A percentile compares a stretch with the other conserved stretches of the same genome.
Evolutionary conservation across 2,888 invertebrate genomes (phyloP).

Genomic region (Drosophila koepferae): DNA sequence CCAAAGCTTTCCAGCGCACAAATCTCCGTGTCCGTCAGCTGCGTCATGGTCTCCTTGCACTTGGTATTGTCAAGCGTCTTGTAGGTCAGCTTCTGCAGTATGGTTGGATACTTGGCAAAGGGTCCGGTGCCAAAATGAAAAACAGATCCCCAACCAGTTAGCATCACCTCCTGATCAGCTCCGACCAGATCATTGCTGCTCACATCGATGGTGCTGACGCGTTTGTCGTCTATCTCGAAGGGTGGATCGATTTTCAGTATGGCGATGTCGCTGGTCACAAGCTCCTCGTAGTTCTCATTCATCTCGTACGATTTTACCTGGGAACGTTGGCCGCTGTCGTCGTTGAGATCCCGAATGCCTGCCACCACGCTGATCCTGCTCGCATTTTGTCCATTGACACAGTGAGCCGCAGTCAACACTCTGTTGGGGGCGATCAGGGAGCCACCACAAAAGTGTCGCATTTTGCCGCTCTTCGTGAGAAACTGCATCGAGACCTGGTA

Average conservation of each 20-base stretch:
- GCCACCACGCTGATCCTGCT: conserved; percentile 76
- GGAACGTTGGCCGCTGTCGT: conserved; percentile 70
- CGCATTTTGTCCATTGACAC: conserved; percentile 82
- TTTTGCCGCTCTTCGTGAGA: conserved; percentile 63
- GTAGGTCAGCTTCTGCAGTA: conserved; percentile 80
- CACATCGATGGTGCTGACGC: conserved; percentile 85
- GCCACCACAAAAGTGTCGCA: conserved; percentile 84
- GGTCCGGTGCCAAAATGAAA: conserved; percentile 82
- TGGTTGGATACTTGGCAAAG: conserved; percentile 79
- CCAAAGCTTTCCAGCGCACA: conserved; percentile 83
- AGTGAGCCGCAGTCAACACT: conserved; percentile 84
- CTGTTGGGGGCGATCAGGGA: conserved; percentile 82
- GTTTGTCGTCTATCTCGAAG: conserved; percentile 74
- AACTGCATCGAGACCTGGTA: conserved; percentile 83
- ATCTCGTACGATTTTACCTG: conserved; percentile 78
- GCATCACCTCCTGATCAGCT: conserved; percentile 72
- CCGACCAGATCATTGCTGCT: conserved; percentile 73
- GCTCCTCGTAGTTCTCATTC: conserved; percentile 82
- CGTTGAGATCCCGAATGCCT: conserved; percentile 75
- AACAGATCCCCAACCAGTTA: conserved; percentile 84
- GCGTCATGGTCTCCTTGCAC: conserved; percentile 77
- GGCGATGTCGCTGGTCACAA: conserved; percentile 83
- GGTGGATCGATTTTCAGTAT: conserved; percentile 80
- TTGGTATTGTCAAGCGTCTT: conserved; percentile 80
- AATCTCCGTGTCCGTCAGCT: conserved; percentile 83